phyloP scores from a whole-genome alignment of 2,797 vertebrate species.

The Hippoglossus hippoglossus region DNA sequence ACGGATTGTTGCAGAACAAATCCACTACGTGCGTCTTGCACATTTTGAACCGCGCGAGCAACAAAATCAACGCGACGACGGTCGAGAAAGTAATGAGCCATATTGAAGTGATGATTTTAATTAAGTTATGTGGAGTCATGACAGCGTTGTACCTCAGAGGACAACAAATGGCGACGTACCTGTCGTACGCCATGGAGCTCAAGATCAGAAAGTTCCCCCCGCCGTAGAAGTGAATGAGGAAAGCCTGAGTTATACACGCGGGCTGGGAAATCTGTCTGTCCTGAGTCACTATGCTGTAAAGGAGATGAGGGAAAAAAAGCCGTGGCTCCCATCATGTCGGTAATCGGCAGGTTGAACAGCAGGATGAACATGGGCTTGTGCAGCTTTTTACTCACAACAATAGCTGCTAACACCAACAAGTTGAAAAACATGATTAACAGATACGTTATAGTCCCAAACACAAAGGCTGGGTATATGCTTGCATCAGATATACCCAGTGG shows the following conservation, averaged over 20 bases:
- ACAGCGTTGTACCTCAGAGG: constrained; percentile 79
- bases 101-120: constrained; percentile 54
- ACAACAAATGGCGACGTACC: constrained; percentile 83
- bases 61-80: constrained; percentile 30
- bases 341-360: constrained; percentile 76
- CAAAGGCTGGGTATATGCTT: constrained; percentile 62
- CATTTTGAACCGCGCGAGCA: constrained; percentile 42
- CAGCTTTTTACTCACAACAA: constrained; percentile 64
- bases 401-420: constrained; percentile 59
- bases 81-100: constrained; percentile 56
- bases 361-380: constrained; percentile 83
- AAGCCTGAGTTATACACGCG: constrained; percentile 75
- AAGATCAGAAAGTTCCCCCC: constrained; percentile 76
- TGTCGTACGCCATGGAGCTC: constrained; percentile 84
- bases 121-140: constrained; percentile 61
- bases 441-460: constrained; percentile 70
- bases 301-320: constrained; percentile 75
- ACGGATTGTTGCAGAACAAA: constrained; percentile 81
- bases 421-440: constrained; percentile 69
- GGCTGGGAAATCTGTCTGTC: constrained; percentile 73
- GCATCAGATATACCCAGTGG: constrained; percentile 45
- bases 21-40: constrained; percentile 74
- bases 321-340: constrained; percentile 74
- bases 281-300: constrained; percentile 66
- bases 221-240: constrained; percentile 80